Conservation (phyloP, 2,888 invertebrate genomes). For the Meloe dianella region DNA sequence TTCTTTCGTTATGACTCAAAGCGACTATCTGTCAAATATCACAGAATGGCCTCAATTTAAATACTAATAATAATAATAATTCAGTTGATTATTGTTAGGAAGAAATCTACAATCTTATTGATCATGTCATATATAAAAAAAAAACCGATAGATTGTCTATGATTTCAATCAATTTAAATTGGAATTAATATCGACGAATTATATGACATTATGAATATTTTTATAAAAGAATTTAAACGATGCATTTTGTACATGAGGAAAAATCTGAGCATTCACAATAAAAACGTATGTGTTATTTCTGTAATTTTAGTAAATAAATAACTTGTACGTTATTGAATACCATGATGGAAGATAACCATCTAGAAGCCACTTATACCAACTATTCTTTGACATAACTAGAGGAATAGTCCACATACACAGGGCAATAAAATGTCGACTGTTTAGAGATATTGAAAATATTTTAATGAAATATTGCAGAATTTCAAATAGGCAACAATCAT, state of each 20-base stretch:
- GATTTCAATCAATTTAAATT: no score
- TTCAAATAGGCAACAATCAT: neutral
- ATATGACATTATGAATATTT: no score
- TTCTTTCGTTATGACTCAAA: conserved; percentile 13
- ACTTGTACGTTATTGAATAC: neutral
- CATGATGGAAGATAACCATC: neutral
- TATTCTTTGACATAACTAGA: neutral
- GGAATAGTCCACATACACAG: neutral
- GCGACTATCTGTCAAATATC: conserved; percentile 2
- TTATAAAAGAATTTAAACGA: neutral
- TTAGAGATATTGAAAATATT: neutral
- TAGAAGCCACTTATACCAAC: neutral
- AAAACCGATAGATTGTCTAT: no score
- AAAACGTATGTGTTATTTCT: neutral
- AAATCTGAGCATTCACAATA: neutral
- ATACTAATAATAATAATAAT: neutral
- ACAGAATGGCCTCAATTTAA: conserved; percentile 10
- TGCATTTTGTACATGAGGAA: neutral
- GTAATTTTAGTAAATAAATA: conserved; percentile 8
- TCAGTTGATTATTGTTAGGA: neutral
- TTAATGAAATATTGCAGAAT: neutral
- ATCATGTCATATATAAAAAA: no score
- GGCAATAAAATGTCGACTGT: neutral
- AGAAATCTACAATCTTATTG: neutral
- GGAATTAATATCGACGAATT: no score